Evolutionary conservation across 37 sponge, comb jelly and placozoan genomes (phyloP).

Genomic region (Dysidea cf. avara): DNA sequence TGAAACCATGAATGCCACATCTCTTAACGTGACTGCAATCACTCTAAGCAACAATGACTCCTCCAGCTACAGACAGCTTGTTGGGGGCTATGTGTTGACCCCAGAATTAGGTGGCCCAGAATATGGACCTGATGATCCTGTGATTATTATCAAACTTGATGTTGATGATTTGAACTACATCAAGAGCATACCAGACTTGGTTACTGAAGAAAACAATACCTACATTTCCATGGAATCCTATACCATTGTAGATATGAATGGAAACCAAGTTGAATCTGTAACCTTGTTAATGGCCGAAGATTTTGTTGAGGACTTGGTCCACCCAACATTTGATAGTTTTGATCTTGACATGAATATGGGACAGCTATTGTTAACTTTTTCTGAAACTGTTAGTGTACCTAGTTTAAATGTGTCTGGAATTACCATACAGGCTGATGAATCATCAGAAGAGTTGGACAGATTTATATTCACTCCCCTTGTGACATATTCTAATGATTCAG

Average conservation of each 20-base stretch:
- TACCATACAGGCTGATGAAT: slow-evolving; percentile 45
- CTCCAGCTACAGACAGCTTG: slow-evolving; percentile 23
- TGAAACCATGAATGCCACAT: slow-evolving; percentile 76
- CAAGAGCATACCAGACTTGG: slow-evolving; percentile 53
- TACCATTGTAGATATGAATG: slow-evolving; percentile 77
- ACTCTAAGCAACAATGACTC: slow-evolving; percentile 40
- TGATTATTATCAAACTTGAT: slow-evolving; percentile 49
- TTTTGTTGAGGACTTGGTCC: slow-evolving; percentile 50
- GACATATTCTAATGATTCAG: slow-evolving; percentile 40
- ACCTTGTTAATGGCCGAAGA: slow-evolving; percentile 1
- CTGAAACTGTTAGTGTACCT: slow-evolving; percentile 82
- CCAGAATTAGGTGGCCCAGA: slow-evolving; percentile 42
- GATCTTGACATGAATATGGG: slow-evolving; percentile 75
- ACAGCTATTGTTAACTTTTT: slow-evolving; percentile 59
- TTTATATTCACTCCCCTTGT: slow-evolving; percentile 55
- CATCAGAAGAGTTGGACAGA: slow-evolving; percentile 26
- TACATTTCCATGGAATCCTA: slow-evolving; percentile 47
- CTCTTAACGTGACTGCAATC: slow-evolving; percentile 51
- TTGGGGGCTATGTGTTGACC: slow-evolving; percentile 39
- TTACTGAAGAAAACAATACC: slow-evolving; percentile 50
- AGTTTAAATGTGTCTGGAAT: slow-evolving; percentile 58
- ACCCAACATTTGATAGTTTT: slow-evolving; percentile 66
- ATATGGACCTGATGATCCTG: slow-evolving; percentile 58
- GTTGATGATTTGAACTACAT: slow-evolving; percentile 74
- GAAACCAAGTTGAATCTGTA: slow-evolving; percentile 34